Evolutionary conservation across 2,888 invertebrate genomes (phyloP).

Genomic region (Hofmannophila pseudospretella): DNA sequence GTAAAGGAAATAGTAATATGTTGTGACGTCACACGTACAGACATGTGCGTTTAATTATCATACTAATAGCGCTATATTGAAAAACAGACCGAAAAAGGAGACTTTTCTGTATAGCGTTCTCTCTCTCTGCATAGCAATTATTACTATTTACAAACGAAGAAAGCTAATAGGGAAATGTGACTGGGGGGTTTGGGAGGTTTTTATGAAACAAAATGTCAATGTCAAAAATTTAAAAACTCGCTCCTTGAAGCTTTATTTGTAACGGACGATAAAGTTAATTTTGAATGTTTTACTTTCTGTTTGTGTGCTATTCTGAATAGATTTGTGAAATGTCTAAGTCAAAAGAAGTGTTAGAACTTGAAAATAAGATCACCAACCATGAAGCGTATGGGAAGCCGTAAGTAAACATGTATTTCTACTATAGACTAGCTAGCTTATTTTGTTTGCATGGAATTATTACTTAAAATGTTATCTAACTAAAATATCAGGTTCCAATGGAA

Average conservation of each 20-base stretch:
- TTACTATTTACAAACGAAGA: background rate
- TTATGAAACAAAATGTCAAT: background rate
- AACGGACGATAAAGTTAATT: background rate
- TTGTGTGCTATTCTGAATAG: background rate
- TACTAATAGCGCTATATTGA: background rate
- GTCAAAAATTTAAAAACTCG: background rate
- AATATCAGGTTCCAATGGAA: no score
- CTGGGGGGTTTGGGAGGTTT: background rate
- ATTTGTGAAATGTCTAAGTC: conserved; percentile 28
- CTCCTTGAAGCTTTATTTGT: no score
- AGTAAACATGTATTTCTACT: conserved; percentile 28
- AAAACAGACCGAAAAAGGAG: background rate
- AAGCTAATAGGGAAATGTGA: background rate
- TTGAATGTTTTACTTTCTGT: no score
- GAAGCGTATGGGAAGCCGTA: conserved; percentile 79
- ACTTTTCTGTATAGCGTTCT: background rate
- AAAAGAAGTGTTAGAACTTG: conserved; percentile 49
- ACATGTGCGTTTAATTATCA: background rate
- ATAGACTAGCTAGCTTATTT: no score
- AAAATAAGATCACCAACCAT: conserved; percentile 76
- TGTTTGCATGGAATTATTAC: no score
- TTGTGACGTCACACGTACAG: background rate
- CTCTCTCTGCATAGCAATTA: background rate
- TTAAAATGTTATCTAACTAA: no score
- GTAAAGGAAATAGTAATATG: background rate